Evolutionary conservation across 2,797 vertebrate genomes (phyloP).

Genomic region (Podarcis lilfordi): DNA sequence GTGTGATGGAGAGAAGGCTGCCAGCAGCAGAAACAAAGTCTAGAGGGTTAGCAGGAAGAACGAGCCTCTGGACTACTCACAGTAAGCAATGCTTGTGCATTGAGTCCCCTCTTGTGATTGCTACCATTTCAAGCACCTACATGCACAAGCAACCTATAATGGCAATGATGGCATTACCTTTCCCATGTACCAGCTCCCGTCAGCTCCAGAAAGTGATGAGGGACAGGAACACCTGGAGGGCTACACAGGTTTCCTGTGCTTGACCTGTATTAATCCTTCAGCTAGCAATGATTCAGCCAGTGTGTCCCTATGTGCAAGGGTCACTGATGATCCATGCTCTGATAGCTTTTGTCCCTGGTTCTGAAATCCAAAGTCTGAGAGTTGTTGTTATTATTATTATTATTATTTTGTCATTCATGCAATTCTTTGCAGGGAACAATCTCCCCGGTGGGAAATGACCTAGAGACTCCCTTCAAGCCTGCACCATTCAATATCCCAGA

Average conservation of each 20-base stretch:
- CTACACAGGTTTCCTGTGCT: not conserved
- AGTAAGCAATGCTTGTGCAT: not conserved
- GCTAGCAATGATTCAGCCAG: not conserved
- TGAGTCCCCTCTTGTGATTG: not conserved
- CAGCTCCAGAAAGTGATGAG: too few species aligned
- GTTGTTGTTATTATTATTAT: not conserved
- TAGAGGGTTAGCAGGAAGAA: not conserved
- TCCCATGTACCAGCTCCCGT: too few species aligned
- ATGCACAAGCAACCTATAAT: not conserved
- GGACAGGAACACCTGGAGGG: not conserved
- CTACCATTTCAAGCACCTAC: not conserved
- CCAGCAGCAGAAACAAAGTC: not conserved
- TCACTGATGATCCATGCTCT: not conserved
- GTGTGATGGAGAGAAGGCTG: not conserved
- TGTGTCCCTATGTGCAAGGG: not conserved
- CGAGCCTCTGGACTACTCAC: not conserved
- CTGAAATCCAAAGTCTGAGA: not conserved
- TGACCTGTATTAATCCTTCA: not conserved
- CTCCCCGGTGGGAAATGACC: conserved; percentile 62
- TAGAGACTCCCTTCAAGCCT: conserved; percentile 75
- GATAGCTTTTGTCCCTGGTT: not conserved
- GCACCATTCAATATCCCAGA: conserved; percentile 76
- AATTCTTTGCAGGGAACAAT: conserved; percentile 65
- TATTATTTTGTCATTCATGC: not conserved
- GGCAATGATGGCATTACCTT: too few species aligned